These are phyloP conservation scores for Drosophila ercepeae DNA, from an alignment of 1,140 invertebrate genomes.

Conservation along the genomic window DNA sequence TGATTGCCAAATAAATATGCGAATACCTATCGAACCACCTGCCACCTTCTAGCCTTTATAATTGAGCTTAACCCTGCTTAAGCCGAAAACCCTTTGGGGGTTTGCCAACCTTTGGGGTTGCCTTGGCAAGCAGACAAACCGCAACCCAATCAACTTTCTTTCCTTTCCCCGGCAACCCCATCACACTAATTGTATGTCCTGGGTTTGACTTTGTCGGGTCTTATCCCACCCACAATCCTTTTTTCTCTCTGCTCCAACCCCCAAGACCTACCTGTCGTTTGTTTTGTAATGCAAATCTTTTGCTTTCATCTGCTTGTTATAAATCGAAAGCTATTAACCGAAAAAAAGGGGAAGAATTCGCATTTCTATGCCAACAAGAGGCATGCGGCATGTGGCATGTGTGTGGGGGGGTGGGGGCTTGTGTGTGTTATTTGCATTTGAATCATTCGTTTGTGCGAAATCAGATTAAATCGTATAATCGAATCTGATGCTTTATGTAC, in stretches of 20 bases:
- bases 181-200: constrained; percentile 59
- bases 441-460: constrained; percentile 82
- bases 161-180: constrained; percentile 48
- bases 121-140: constrained; percentile 52
- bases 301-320: constrained; percentile 81
- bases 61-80: constrained; percentile 35
- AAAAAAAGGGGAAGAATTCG: constrained; percentile 26
- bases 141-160: constrained; percentile 56
- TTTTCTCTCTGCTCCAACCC: not conserved
- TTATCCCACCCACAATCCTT: constrained; percentile 1
- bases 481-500: constrained; percentile 70
- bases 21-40: too few relatives aligned
- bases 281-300: constrained; percentile 81
- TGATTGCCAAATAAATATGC: constrained; percentile 16
- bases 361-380: constrained; percentile 63
- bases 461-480: constrained; percentile 82
- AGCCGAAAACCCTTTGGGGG: not conserved
- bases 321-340: constrained; percentile 79
- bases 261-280: constrained; percentile 63
- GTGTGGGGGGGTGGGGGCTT: constrained; percentile 22
- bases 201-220: constrained; percentile 23
- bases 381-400: constrained; percentile 17
- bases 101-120: constrained; percentile 26
- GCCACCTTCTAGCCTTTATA: constrained; percentile 38
- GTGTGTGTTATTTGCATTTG: constrained; percentile 73